A percentile compares a stretch with the other conserved stretches of the same genome.
These are phyloP conservation scores for Oligia latruncula DNA, from an alignment of 2,888 invertebrate genomes.

Conservation along the genomic window DNA sequence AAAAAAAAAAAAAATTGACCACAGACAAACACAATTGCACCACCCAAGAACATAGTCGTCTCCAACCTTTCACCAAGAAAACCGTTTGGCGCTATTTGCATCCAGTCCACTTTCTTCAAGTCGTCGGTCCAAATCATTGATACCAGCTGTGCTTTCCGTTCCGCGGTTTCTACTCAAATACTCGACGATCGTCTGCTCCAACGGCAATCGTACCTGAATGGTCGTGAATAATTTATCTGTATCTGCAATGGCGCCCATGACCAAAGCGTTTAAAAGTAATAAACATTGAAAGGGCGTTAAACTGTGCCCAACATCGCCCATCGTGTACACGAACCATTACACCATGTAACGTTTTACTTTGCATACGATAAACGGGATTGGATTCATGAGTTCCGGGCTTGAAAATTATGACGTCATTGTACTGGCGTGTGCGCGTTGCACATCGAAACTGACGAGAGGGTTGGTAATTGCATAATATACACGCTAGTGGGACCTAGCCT, in stretches of 20 bases:
- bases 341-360: constrained; percentile 61
- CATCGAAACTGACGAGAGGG: constrained; percentile 60
- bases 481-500: constrained; percentile 35
- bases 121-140: not conserved
- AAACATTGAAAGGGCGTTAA: constrained; percentile 43
- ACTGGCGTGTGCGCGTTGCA: constrained; percentile 60
- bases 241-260: not conserved
- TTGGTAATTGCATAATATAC: constrained; percentile 64
- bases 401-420: constrained; percentile 64
- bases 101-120: not conserved
- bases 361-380: constrained; percentile 57
- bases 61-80: not conserved
- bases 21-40: not conserved
- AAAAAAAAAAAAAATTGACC: not conserved
- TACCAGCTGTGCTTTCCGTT: not conserved
- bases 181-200: not conserved
- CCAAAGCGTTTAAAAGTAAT: constrained; percentile 27
- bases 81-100: not conserved
- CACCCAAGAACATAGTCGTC: not conserved
- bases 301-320: constrained; percentile 35
- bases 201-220: not conserved
- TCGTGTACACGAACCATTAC: constrained; percentile 57
- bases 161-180: not conserved
- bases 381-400: constrained; percentile 57
- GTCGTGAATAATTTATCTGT: constrained; percentile 8